Conservation (phyloP, 2,888 invertebrate species). For the Parnassius smintheus region DNA sequence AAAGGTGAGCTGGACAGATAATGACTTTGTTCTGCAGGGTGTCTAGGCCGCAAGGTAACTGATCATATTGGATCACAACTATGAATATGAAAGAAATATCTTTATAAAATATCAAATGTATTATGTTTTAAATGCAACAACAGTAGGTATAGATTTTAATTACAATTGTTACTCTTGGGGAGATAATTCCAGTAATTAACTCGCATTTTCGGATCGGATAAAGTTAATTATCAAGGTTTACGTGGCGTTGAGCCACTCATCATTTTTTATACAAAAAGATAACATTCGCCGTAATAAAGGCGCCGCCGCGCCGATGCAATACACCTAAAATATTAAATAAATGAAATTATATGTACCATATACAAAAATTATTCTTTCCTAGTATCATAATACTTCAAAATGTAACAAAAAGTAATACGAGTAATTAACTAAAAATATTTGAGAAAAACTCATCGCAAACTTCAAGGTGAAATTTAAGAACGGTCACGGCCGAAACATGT, state of each 20-base stretch:
- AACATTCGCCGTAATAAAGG: slow-evolving; percentile 13
- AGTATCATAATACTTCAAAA: too few relatives aligned
- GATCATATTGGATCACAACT: slow-evolving; percentile 8
- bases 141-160: too few relatives aligned
- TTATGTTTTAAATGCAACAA: too few relatives aligned
- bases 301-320: slow-evolving; percentile 3
- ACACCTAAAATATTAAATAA: background rate
- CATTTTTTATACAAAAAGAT: slow-evolving; percentile 16
- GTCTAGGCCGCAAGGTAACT: slow-evolving; percentile 21
- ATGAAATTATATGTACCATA: background rate
- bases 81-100: too few relatives aligned
- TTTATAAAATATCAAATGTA: too few relatives aligned
- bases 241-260: slow-evolving; percentile 20
- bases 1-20: slow-evolving; percentile 26
- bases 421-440: too few relatives aligned
- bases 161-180: too few relatives aligned
- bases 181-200: slow-evolving; percentile 3
- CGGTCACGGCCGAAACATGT: too few relatives aligned
- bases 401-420: too few relatives aligned
- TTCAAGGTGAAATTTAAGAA: too few relatives aligned
- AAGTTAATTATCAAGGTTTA: slow-evolving; percentile 20
- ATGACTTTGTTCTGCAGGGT: slow-evolving; percentile 9
- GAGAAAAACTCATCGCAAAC: too few relatives aligned
- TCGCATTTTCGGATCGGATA: slow-evolving; percentile 12
- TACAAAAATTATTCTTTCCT: too few relatives aligned